These are phyloP conservation scores for Spatulosminthurus flaviceps DNA, from an alignment of 2,888 invertebrate genomes.

Conservation along the genomic window DNA sequence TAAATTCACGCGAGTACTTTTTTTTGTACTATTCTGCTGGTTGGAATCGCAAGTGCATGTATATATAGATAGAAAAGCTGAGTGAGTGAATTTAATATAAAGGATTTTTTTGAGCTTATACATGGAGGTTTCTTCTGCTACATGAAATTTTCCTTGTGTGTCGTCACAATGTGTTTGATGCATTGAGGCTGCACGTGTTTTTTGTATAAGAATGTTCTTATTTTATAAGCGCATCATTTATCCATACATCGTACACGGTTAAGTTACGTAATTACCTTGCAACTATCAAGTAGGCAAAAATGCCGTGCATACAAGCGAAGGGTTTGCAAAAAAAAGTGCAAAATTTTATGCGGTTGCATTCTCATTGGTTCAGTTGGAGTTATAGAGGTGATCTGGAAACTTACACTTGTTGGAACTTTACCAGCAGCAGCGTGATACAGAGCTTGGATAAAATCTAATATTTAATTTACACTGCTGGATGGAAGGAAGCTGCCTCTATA, in stretches of 20 bases:
- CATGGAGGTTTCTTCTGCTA: no score
- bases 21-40: no score
- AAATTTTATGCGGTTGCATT: not conserved
- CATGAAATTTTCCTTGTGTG: not conserved
- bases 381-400: slow-evolving; percentile 18
- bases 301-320: not conserved
- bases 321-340: not conserved
- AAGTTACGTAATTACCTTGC: slow-evolving; percentile 26
- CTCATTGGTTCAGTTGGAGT: slow-evolving; percentile 4
- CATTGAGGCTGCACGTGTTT: not conserved
- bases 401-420: not conserved
- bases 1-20: no score
- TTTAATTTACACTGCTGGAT: no score
- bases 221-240: not conserved
- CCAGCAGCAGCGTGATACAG: no score
- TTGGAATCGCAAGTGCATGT: no score
- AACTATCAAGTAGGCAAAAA: not conserved
- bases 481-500: no score
- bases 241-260: not conserved
- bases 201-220: not conserved
- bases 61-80: no score
- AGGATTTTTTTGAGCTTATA: no score
- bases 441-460: no score
- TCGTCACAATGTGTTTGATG: not conserved
- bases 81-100: no score